Base-by-base conservation (phyloP, 2,797 vertebrate genomes). In the Orientallactaga sibirica region DNA sequence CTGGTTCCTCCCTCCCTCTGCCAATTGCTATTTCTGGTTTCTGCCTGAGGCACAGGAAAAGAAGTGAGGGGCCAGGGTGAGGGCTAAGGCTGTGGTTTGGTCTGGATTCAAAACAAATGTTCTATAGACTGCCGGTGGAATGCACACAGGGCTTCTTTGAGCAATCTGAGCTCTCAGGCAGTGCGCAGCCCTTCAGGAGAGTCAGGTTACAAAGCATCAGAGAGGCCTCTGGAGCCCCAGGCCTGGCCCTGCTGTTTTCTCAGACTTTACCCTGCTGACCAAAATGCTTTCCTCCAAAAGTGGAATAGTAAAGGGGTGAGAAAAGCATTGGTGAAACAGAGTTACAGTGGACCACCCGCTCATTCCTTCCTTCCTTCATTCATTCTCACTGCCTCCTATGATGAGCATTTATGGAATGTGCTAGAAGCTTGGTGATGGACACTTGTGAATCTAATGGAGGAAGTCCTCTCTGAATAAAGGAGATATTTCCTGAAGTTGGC, bases 1-100 rank as follows among this genome's bases (percentile, higher is more conserved):
- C 77, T 73, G 12, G 7, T 62, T 48, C 48, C 48, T 58, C 48
- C n/a, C 52, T 77, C 58, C 80, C 67, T 79, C 62, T 16, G 48
- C 41, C 86, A 80, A 6, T 29, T 74, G 92, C 95, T 94, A 80
- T 96, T 95, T 95, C 92, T 88, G 83, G 18, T 33, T 29, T 77
- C 10, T 43, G 76, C 92, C 89, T 16, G 9, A 29, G 96, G 92
- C 91, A 71, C 19, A 4, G 76, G 71, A 66, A 48, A n/a, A 67
- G 67, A 27, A 67, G 75, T 18, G 33, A 20, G 18, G 61, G 76
- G 77, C 80, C 67, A 0, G 16, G 41, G 9, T 14, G 86, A 94
- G 73, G 73, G 68, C 89, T 48, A 3, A 70, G 92, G 84, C 71
- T 80, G 83, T 0, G 62, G 94, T 77, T 88, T 92, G 92, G 92